Conservation (phyloP, 2,113 vertebrate genomes). For the Heterotis niloticus region DNA sequence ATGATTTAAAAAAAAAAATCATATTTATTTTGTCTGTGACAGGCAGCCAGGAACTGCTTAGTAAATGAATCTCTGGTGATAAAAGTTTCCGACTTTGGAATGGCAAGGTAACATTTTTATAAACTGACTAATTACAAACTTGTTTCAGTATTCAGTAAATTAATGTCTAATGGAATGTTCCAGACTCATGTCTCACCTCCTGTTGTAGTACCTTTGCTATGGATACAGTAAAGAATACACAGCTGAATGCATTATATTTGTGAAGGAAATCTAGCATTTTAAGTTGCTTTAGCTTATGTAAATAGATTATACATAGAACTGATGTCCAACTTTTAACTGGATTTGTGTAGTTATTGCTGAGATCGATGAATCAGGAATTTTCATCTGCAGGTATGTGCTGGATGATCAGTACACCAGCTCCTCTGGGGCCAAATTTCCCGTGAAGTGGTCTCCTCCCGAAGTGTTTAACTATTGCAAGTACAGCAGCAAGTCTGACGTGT, state of each 20-base stretch:
- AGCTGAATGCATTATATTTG: no score
- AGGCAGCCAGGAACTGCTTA: slow-evolving; percentile 93
- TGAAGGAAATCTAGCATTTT: background rate
- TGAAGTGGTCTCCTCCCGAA: slow-evolving; percentile 94
- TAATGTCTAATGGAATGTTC: no score
- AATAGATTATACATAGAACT: no score
- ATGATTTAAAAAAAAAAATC: background rate
- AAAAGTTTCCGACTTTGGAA: slow-evolving; percentile 93
- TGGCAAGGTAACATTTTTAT: slow-evolving; percentile 75
- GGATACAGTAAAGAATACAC: no score
- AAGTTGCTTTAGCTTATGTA: background rate
- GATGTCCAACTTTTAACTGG: no score
- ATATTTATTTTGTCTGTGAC: slow-evolving; percentile 26
- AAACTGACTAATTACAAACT: no score
- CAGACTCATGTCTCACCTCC: no score
- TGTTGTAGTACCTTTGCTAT: no score
- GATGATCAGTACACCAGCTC: slow-evolving; percentile 92
- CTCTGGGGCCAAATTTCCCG: slow-evolving; percentile 84
- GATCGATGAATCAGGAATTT: background rate
- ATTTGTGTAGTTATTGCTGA: background rate
- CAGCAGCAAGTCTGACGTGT: slow-evolving; percentile 94
- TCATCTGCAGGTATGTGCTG: slow-evolving; percentile 75
- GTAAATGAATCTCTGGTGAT: slow-evolving; percentile 80
- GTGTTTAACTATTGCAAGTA: slow-evolving; percentile 89
- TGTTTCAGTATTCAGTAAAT: no score